Evolutionary conservation across 2,888 invertebrate species (phyloP).

Genomic region (Spisula subtruncata): DNA sequence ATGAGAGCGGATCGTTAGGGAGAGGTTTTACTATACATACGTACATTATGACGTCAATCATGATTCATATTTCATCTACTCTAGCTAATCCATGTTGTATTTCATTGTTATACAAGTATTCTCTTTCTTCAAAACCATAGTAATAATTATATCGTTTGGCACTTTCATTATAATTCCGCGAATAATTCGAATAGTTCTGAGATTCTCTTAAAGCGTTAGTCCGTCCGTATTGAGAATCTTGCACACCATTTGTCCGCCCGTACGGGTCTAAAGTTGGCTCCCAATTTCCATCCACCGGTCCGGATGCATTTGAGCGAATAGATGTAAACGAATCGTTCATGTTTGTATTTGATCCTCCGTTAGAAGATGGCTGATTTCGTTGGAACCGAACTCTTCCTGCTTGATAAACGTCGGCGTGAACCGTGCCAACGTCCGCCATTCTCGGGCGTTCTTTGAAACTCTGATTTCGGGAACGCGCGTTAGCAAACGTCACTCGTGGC

Average conservation of each 20-base stretch:
- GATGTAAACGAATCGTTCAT: constrained; percentile 63
- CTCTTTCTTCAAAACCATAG: constrained; percentile 56
- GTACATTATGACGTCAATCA: background rate
- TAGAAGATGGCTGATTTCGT: constrained; percentile 47
- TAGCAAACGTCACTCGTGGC: constrained; percentile 69
- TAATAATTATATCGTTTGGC: constrained; percentile 37
- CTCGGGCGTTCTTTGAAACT: constrained; percentile 66
- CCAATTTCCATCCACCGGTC: constrained; percentile 61
- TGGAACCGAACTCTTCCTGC: constrained; percentile 53
- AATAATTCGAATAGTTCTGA: background rate
- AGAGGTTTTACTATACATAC: no score
- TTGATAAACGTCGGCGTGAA: constrained; percentile 59
- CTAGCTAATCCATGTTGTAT: constrained; percentile 59
- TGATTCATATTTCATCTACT: constrained; percentile 64
- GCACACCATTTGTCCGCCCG: constrained; percentile 36
- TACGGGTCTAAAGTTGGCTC: constrained; percentile 69
- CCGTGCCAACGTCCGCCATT: constrained; percentile 72
- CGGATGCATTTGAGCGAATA: constrained; percentile 59
- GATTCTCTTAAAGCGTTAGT: constrained; percentile 17
- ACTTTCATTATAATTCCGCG: constrained; percentile 32
- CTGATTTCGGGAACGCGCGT: constrained; percentile 51
- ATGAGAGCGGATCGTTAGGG: no score
- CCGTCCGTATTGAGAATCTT: background rate
- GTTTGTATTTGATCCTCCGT: constrained; percentile 36
- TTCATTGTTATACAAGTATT: constrained; percentile 46